phyloP scores from a whole-genome alignment of 2,888 invertebrate species.

The Drosophila falleni region DNA sequence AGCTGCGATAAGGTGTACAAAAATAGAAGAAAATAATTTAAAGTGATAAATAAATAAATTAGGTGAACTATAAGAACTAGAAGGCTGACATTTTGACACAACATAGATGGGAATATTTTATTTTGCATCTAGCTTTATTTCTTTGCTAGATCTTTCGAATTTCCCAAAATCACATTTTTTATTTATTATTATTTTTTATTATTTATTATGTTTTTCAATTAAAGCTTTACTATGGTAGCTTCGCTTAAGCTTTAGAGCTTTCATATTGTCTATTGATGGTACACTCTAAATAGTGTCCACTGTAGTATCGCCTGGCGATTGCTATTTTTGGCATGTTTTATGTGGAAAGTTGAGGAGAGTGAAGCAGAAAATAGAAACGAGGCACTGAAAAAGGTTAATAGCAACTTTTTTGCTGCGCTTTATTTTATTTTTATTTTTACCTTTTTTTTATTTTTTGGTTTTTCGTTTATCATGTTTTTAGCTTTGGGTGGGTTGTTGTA shows the following conservation, averaged over 20 bases:
- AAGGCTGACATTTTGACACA: no score
- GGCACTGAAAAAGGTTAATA: constrained; percentile 70
- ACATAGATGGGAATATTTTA: no score
- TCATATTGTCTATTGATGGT: background rate
- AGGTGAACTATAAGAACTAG: no score
- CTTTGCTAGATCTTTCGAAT: no score
- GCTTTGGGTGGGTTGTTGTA: background rate
- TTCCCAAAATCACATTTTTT: no score
- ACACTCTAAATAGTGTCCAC: constrained; percentile 1
- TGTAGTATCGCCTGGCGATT: constrained; percentile 37
- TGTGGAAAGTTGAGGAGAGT: constrained; percentile 39
- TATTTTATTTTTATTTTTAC: background rate
- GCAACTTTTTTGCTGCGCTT: constrained; percentile 42
- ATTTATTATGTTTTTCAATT: no score
- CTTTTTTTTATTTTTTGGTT: constrained; percentile 1
- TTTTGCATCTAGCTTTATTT: no score
- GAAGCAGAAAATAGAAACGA: constrained; percentile 40
- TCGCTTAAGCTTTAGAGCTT: no score
- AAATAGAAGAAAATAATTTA: no score
- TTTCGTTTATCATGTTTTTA: constrained; percentile 37
- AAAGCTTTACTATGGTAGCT: no score
- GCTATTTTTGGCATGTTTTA: constrained; percentile 77
- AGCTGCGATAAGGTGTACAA: background rate
- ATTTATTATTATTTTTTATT: no score
- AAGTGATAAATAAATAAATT: no score